Evolutionary conservation across 2,113 vertebrate species (phyloP).

Genomic region (Kobus ellipsiprymnus): DNA sequence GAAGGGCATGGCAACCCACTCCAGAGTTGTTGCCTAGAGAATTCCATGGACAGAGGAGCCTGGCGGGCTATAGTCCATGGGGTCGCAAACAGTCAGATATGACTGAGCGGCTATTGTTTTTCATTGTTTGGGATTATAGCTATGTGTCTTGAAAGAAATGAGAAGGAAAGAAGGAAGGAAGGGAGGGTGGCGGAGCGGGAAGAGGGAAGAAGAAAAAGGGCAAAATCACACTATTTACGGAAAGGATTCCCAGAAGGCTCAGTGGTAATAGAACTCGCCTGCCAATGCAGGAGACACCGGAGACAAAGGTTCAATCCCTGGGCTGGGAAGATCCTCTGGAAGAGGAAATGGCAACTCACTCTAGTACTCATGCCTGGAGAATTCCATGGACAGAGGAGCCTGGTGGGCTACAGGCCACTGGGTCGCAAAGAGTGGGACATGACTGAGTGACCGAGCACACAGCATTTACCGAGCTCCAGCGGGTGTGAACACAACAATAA

Average conservation of each 20-base stretch:
- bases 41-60: not conserved
- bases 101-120: fast-evolving
- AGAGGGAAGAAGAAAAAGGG: not conserved
- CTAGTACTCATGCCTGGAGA: not conserved
- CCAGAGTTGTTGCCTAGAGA: not conserved
- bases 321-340: not conserved
- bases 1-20: not conserved
- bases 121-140: not conserved
- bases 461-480: not conserved
- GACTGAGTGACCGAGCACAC: fast-evolving
- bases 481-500: fast-evolving
- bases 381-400: not conserved
- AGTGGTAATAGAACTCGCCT: not conserved
- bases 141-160: not conserved
- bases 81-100: not conserved
- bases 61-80: not conserved
- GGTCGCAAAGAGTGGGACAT: fast-evolving
- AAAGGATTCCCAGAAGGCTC: not conserved
- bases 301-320: not conserved
- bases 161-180: not conserved
- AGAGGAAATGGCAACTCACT: not conserved
- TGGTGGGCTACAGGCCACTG: fast-evolving
- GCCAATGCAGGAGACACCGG: not conserved
- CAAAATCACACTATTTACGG: not conserved
- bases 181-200: not conserved